Evolutionary conservation across 2,888 invertebrate genomes (phyloP).

Genomic region (Dasysyrphus tricinctus): DNA sequence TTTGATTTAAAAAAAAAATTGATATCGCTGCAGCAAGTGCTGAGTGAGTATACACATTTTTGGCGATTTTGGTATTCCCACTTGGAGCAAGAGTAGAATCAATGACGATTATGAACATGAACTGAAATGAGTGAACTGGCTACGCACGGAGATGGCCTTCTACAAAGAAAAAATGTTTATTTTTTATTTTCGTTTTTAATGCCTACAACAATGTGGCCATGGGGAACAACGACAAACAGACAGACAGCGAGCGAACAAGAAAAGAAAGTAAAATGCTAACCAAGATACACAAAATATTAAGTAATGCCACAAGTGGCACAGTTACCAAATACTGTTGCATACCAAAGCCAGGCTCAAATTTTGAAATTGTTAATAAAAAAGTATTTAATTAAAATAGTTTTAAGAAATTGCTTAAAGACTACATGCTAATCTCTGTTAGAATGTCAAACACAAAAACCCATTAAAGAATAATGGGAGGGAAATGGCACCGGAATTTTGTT

Average conservation of each 20-base stretch:
- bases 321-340: constrained; percentile 66
- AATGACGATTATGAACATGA: constrained; percentile 14
- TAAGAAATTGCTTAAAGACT: background rate
- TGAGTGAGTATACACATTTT: constrained; percentile 42
- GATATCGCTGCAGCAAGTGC: constrained; percentile 21
- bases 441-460: constrained; percentile 13
- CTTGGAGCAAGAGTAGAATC: constrained; percentile 19
- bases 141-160: constrained; percentile 58
- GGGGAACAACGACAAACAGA: constrained; percentile 46
- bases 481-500: constrained; percentile 64
- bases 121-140: constrained; percentile 24
- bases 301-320: constrained; percentile 74
- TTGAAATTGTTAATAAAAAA: background rate
- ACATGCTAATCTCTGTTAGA: background rate
- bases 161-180: constrained; percentile 40
- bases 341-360: constrained; percentile 10
- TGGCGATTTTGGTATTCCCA: constrained; percentile 14
- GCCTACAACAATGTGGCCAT: constrained; percentile 55
- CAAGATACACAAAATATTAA: constrained; percentile 58
- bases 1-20: constrained; percentile 30
- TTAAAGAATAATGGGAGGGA: constrained; percentile 1
- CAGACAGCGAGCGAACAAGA: constrained; percentile 51
- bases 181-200: constrained; percentile 44
- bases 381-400: background rate
- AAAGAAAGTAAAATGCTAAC: constrained; percentile 69